Evolutionary conservation across 2,797 vertebrate species (phyloP).

Genomic region (Enteromius argenteus): DNA sequence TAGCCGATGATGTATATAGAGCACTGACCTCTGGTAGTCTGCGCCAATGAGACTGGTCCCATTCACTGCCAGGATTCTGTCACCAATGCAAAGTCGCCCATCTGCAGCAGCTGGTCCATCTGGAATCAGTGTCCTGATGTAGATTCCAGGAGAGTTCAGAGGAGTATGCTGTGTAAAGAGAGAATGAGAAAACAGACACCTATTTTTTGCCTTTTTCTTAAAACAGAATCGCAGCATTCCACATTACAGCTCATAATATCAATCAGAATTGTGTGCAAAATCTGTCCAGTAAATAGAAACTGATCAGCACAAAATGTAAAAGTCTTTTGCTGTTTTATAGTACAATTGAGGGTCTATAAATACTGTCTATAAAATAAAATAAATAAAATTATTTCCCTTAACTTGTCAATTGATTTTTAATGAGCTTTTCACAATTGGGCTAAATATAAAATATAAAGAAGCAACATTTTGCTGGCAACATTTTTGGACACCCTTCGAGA

Average conservation of each 20-base stretch:
- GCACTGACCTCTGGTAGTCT: slow-evolving; percentile 90
- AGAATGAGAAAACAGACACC: not conserved
- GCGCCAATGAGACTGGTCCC: slow-evolving; percentile 92
- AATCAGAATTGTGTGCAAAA: not conserved
- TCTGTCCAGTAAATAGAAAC: not conserved
- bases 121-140: slow-evolving; percentile 93
- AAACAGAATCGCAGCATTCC: too few relatives aligned
- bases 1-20: slow-evolving; percentile 18
- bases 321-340: not conserved
- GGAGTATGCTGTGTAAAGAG: slow-evolving; percentile 86
- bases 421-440: not conserved
- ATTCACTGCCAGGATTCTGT: slow-evolving; percentile 94
- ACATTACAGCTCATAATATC: not conserved
- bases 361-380: not conserved
- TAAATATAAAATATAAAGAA: not conserved
- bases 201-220: not conserved
- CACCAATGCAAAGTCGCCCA: slow-evolving; percentile 88
- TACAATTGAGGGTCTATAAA: not conserved
- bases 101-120: slow-evolving; percentile 89
- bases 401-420: not conserved
- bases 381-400: not conserved
- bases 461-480: not conserved
- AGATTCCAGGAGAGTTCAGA: slow-evolving; percentile 90
- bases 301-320: not conserved
- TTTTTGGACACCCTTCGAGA: not conserved